A percentile compares a stretch with the other conserved stretches of the same genome.
Evolutionary conservation across 2,888 invertebrate species (phyloP).

Genomic region (Sycophila texana): DNA sequence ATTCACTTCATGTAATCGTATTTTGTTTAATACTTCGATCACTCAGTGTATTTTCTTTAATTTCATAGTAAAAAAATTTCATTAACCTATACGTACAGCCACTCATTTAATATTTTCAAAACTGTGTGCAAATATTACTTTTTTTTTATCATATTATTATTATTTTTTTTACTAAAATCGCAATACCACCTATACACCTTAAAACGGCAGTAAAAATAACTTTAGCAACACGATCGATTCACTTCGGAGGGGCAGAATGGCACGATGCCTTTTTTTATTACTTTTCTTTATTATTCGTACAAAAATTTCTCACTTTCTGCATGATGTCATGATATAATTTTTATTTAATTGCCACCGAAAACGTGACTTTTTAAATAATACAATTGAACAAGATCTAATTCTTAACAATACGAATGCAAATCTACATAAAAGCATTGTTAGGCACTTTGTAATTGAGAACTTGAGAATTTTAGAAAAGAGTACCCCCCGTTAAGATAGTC

Average conservation of each 20-base stretch:
- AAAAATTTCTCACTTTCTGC: conserved; percentile 60
- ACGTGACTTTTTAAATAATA: conserved; percentile 1
- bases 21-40: conserved; percentile 28
- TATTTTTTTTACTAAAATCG: conserved; percentile 51
- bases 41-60: conserved; percentile 29
- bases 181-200: conserved; percentile 59
- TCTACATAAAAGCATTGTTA: conserved; percentile 37
- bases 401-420: conserved; percentile 29
- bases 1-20: neutral
- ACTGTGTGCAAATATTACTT: conserved; percentile 47
- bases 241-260: conserved; percentile 49
- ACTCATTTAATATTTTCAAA: conserved; percentile 37
- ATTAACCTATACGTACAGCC: conserved; percentile 49
- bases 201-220: conserved; percentile 67
- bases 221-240: conserved; percentile 55
- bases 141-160: conserved; percentile 31
- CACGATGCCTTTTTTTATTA: conserved; percentile 24
- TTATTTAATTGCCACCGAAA: conserved; percentile 19
- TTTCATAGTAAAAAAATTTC: conserved; percentile 54
- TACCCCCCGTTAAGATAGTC: too few relatives aligned
- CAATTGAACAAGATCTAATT: conserved; percentile 27
- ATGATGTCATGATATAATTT: conserved; percentile 40
- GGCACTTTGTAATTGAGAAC: conserved; percentile 53
- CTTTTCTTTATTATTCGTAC: conserved; percentile 39
- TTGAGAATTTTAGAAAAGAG: conserved; percentile 34